These are phyloP conservation scores for Delphinus delphis DNA, from an alignment of 2,113 vertebrate species.

Conservation along the genomic window DNA sequence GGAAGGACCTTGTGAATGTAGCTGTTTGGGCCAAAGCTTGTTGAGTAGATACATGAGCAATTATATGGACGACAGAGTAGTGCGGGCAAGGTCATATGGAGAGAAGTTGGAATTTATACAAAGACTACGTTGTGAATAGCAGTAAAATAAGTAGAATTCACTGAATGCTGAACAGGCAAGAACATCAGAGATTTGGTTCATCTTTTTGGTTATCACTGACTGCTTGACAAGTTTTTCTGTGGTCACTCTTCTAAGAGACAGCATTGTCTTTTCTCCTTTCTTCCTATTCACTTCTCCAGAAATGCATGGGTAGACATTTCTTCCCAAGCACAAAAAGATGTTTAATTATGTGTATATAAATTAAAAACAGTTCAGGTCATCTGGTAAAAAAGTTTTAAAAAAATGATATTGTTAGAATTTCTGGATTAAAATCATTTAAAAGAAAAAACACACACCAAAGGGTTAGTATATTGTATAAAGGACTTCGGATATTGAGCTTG, in stretches of 20 bases:
- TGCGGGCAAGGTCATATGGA: conserved; percentile 12
- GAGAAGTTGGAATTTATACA: conserved; percentile 68
- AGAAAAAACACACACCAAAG: background rate
- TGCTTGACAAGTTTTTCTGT: conserved; percentile 73
- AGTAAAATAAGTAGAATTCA: conserved; percentile 70
- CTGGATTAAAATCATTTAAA: conserved; percentile 22
- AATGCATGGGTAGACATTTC: background rate
- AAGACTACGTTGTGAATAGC: conserved; percentile 35
- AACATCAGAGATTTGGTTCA: conserved; percentile 71
- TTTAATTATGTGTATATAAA: background rate
- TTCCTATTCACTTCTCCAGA: conserved; percentile 43
- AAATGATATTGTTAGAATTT: background rate
- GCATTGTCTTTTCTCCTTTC: conserved; percentile 45
- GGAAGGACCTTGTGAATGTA: background rate
- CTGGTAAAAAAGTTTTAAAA: background rate
- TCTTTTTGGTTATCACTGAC: conserved; percentile 75
- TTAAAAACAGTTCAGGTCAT: background rate
- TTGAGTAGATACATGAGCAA: background rate
- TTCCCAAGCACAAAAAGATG: background rate
- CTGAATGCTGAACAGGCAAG: conserved; percentile 65
- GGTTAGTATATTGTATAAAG: background rate
- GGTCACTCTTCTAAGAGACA: conserved; percentile 68
- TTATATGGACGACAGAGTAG: conserved; percentile 36
- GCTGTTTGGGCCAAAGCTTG: background rate
- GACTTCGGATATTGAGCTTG: background rate